Conservation (phyloP, 1,140 invertebrate genomes). For the Trissolcus basalis region DNA sequence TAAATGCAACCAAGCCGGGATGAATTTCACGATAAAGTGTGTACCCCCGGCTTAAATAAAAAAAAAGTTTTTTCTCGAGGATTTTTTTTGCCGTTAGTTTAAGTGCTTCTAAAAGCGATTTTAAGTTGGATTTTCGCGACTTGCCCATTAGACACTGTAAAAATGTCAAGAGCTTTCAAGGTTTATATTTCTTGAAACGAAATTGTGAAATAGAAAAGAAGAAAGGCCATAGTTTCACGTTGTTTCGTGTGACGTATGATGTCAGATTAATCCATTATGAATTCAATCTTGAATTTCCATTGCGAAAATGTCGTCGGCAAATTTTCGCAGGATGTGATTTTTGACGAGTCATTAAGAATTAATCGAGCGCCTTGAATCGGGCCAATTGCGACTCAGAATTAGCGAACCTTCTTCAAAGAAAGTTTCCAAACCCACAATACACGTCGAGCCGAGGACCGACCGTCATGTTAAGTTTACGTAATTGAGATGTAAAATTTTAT, state of each 20-base stretch:
- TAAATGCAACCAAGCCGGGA: constrained; percentile 14
- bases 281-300: constrained; percentile 5
- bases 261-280: constrained; percentile 37
- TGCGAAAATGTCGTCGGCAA: not conserved
- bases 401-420: constrained; percentile 13
- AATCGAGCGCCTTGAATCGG: no score
- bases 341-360: not conserved
- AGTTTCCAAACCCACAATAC: constrained; percentile 38
- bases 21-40: constrained; percentile 32
- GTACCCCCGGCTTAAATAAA: constrained; percentile 19
- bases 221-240: constrained; percentile 22
- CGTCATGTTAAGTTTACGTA: constrained; percentile 47
- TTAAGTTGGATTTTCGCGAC: constrained; percentile 57
- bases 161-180: constrained; percentile 56
- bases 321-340: not conserved
- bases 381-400: no score
- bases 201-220: constrained; percentile 8
- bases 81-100: constrained; percentile 42
- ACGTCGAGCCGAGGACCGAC: constrained; percentile 13
- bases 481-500: constrained; percentile 59
- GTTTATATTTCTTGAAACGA: constrained; percentile 45
- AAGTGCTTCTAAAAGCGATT: constrained; percentile 57
- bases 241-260: constrained; percentile 15
- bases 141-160: constrained; percentile 53
- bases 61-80: constrained; percentile 32